Evolutionary conservation across 2,888 invertebrate genomes (phyloP).

Genomic region (Dryomyza anilis): DNA sequence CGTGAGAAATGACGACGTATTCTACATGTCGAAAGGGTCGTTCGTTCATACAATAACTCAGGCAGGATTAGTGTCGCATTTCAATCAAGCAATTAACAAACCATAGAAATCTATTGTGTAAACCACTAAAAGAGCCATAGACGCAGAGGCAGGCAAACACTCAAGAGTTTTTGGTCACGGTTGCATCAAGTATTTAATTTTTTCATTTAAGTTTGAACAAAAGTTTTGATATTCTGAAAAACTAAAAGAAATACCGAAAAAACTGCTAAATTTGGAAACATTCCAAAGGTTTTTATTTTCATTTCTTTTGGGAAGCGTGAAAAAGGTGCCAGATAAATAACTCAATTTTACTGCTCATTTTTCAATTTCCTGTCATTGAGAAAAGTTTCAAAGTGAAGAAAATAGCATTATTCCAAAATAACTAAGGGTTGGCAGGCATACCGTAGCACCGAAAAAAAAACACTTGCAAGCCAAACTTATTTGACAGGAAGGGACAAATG

Average conservation of each 20-base stretch:
- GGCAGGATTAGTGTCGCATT: conserved; percentile 21
- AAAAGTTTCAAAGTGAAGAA: background rate
- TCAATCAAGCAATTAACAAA: conserved; percentile 4
- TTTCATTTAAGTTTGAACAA: too few relatives aligned
- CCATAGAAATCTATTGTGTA: too few relatives aligned
- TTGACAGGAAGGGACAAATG: background rate
- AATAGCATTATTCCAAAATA: background rate
- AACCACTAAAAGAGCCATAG: too few relatives aligned
- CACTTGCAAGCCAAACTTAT: background rate
- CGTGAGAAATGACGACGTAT: background rate
- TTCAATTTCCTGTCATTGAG: background rate
- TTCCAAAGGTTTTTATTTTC: too few relatives aligned
- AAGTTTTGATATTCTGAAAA: too few relatives aligned
- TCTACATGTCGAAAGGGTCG: background rate
- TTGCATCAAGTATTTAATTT: too few relatives aligned
- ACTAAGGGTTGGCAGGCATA: background rate
- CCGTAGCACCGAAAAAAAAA: background rate
- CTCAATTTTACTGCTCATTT: background rate
- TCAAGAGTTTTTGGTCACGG: too few relatives aligned
- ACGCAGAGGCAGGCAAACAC: too few relatives aligned
- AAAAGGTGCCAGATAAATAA: background rate
- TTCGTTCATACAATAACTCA: conserved; percentile 10
- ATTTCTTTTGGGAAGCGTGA: too few relatives aligned
- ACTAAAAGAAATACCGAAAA: background rate
- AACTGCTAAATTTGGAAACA: background rate